Conservation (phyloP, 2,113 vertebrate species). For the Eulacestoma nigropectus region DNA sequence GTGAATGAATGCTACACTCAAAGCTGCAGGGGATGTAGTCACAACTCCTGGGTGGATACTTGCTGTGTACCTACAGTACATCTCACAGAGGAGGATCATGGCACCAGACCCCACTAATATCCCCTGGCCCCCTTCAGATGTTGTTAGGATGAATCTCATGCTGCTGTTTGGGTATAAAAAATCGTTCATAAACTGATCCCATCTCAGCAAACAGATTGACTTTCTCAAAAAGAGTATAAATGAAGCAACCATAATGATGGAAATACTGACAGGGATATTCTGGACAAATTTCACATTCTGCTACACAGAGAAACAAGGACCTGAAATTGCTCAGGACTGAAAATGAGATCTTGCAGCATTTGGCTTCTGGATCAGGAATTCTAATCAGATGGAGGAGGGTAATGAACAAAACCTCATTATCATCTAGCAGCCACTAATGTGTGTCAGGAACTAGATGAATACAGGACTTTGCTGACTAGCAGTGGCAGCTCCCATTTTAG, state of each 20-base stretch:
- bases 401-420: slow-evolving; percentile 30
- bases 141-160: not conserved
- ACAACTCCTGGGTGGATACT: not conserved
- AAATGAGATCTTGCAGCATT: slow-evolving; percentile 26
- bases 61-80: not conserved
- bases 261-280: not conserved
- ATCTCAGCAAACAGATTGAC: not conserved
- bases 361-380: slow-evolving; percentile 28
- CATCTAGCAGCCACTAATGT: not conserved
- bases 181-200: not conserved
- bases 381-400: not conserved
- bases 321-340: not conserved
- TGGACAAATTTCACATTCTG: not conserved
- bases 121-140: not conserved
- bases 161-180: not conserved
- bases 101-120: not conserved
- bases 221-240: not conserved
- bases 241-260: not conserved
- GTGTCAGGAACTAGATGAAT: not conserved
- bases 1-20: not conserved
- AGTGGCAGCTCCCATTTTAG: not conserved
- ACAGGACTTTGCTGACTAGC: not conserved
- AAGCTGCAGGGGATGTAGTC: not conserved
- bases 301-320: not conserved
- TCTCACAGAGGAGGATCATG: not conserved